Evolutionary conservation across 2,888 invertebrate genomes (phyloP).

Genomic region (Drosophila borborema): DNA sequence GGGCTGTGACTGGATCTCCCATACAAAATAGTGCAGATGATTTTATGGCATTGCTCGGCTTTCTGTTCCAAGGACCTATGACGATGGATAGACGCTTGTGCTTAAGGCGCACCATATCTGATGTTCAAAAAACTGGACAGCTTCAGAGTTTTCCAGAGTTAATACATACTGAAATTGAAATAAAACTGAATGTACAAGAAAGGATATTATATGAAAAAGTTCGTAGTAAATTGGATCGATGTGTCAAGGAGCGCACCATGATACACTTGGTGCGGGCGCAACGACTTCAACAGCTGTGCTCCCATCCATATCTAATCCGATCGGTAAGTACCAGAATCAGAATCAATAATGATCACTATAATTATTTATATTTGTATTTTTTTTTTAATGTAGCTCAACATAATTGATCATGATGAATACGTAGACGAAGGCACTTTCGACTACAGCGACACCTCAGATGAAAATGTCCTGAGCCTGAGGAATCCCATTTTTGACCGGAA

Average conservation of each 20-base stretch:
- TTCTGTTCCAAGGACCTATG: not conserved
- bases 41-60: not conserved
- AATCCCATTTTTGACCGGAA: not conserved
- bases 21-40: not conserved
- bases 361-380: not conserved
- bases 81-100: not conserved
- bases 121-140: not conserved
- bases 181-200: not conserved
- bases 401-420: not conserved
- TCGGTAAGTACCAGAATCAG: not conserved
- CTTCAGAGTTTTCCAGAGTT: too few relatives aligned
- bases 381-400: not conserved
- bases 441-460: not conserved
- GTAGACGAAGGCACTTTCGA: not conserved
- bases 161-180: not conserved
- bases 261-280: not conserved
- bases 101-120: conserved; percentile 2
- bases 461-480: not conserved
- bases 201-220: conserved; percentile 3
- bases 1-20: not conserved
- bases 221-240: not conserved
- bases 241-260: not conserved
- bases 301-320: conserved; percentile 2
- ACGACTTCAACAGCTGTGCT: not conserved
- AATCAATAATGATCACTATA: not conserved